These are phyloP conservation scores for Henricia sp. DNA, from an alignment of 53 echinoderm and acorn worm species.

Conservation along the genomic window DNA sequence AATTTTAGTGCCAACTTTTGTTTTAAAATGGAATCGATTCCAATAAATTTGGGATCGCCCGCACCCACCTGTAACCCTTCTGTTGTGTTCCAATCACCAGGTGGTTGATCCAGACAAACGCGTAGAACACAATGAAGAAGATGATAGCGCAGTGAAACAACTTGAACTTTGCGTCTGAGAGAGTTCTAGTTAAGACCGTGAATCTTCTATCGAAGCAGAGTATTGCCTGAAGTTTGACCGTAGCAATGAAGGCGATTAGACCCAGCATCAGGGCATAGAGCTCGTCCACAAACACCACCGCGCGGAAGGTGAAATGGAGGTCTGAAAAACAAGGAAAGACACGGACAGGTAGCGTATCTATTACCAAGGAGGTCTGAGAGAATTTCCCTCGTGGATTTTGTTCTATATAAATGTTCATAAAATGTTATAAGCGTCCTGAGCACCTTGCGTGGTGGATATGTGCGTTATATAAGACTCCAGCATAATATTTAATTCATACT, in stretches of 20 bases:
- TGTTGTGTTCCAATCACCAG: conserved; percentile 25
- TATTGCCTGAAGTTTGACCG: conserved; percentile 14
- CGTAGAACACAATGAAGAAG: conserved; percentile 25
- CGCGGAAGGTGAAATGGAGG: conserved; percentile 4
- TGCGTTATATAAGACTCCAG: no score
- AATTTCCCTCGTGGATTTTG: no score
- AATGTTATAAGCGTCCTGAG: no score
- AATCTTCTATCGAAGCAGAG: conserved; percentile 30
- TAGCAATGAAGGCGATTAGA: conserved; percentile 13
- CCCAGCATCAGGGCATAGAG: neutral
- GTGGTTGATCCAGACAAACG: conserved; percentile 37
- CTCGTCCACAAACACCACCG: conserved; percentile 29
- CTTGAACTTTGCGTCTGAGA: conserved; percentile 26
- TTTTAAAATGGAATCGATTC: no score
- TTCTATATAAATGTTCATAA: no score
- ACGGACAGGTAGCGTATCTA: no score
- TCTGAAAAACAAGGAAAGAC: no score
- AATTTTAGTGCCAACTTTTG: no score
- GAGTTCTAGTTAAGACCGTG: conserved; percentile 26
- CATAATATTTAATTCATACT: no score
- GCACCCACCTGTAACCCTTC: conserved; percentile 11
- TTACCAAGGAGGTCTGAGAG: no score
- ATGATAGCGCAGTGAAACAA: conserved; percentile 1
- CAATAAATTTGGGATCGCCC: no score
- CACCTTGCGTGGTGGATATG: no score